Conservation (phyloP, 1,140 invertebrate genomes). For the Cydia pomonella region DNA sequence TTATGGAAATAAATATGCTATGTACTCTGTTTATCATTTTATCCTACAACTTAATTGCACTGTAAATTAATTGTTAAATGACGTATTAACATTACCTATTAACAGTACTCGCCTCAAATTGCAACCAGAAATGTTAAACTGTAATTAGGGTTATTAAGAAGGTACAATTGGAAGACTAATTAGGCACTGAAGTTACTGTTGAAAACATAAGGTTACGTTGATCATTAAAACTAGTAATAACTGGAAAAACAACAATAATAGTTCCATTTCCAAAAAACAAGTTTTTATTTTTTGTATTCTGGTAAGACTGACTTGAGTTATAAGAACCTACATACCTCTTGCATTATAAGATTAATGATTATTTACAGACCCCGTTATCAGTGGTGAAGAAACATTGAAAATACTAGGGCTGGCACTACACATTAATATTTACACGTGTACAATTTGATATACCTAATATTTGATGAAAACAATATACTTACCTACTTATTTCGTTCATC, state of each 20-base stretch:
- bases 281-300: no score
- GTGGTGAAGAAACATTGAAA: no score
- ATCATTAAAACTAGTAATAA: conserved; percentile 1
- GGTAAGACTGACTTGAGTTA: no score
- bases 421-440: no score
- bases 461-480: no score
- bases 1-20: background rate
- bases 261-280: no score
- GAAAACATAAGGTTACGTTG: background rate
- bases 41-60: background rate
- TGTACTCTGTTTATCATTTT: background rate
- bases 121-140: conserved; percentile 1
- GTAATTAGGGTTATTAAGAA: background rate
- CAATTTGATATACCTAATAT: no score
- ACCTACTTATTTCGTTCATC: no score
- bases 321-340: no score
- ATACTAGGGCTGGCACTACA: no score
- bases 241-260: background rate
- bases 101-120: background rate
- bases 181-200: background rate
- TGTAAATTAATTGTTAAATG: background rate
- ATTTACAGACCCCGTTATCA: no score
- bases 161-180: background rate
- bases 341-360: no score
- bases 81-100: background rate